Percentiles rank a stretch among this genome's conserved stretches.
Conservation (phyloP, 2,797 vertebrate species). For the Pampus argenteus region DNA sequence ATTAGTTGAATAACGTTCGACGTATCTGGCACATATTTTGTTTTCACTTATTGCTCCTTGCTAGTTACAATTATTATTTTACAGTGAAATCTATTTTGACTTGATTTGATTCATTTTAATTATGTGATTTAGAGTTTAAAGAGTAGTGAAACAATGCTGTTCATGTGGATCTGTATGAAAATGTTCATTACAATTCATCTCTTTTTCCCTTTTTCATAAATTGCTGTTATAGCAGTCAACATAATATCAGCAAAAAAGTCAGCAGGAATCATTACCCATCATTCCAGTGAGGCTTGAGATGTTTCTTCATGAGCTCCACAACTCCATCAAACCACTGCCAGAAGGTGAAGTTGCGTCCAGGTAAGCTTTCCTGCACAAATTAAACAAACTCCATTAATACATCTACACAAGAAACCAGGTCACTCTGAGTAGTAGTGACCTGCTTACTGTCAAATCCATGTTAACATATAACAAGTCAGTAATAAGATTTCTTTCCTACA, state of each 20-base stretch:
- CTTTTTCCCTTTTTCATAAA: neutral
- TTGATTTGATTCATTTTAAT: no score
- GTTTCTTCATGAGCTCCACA: conserved; percentile 97
- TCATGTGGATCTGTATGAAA: no score
- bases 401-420: neutral
- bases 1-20: no score
- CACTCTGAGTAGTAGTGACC: neutral
- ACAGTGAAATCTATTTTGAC: no score
- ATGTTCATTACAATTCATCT: neutral
- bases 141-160: no score
- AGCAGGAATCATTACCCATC: conserved; percentile 88
- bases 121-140: no score
- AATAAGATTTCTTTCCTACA: neutral
- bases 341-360: conserved; percentile 96
- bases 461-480: neutral
- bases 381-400: conserved; percentile 5
- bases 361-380: conserved; percentile 91
- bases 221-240: neutral
- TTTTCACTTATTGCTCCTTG: no score
- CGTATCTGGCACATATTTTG: no score
- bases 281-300: conserved; percentile 94
- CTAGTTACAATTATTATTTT: no score
- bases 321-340: conserved; percentile 99
- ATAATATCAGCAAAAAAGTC: neutral
- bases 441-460: neutral